A percentile compares a stretch with the other conserved stretches of the same genome.
Conservation (phyloP, 2,113 vertebrate species). For the Felis catus region F.catus_Fca126_mat1.0 CM031415.1:16149501-16150000, state of each 20-base stretch:
- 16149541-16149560: too few species aligned
- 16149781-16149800: neutral
- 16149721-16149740: neutral
- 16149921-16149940: neutral
- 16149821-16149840: neutral
- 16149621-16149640: too few species aligned
- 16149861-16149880: neutral
- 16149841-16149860: neutral
- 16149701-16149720: conserved; percentile 23
- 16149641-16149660: too few species aligned
- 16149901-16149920: neutral
- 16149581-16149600: too few species aligned
- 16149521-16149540: too few species aligned
- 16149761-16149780: neutral
- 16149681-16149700: too few species aligned
- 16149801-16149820: neutral
- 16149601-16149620: too few species aligned
- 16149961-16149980: neutral
- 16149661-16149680: too few species aligned
- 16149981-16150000: neutral
- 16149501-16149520: neutral
- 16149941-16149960: neutral
- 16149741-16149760: neutral
- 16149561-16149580: too few species aligned
- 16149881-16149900: neutral